These are phyloP conservation scores for Eulithis testata DNA, from an alignment of 2,888 invertebrate species.

Conservation along the genomic window DNA sequence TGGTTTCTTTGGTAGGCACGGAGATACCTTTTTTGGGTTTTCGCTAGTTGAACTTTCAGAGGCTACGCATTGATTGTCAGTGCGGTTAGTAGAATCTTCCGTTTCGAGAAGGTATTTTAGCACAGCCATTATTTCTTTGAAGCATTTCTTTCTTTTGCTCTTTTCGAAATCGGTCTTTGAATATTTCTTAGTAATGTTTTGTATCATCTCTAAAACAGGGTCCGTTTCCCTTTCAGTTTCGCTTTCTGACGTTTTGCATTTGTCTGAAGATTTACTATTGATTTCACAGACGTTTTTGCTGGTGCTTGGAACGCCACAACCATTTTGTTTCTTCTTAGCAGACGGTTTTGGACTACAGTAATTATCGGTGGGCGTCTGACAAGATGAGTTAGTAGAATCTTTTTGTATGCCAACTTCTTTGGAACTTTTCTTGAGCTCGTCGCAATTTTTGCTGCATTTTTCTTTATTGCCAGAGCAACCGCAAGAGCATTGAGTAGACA, in stretches of 20 bases:
- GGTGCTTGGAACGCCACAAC: conserved; percentile 10
- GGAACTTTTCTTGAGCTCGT: conserved; percentile 5
- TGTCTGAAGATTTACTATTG: conserved; percentile 18
- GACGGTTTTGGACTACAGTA: conserved; percentile 6
- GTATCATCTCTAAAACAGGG: conserved; percentile 67
- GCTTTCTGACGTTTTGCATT: conserved; percentile 27
- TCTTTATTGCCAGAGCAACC: conserved; percentile 25
- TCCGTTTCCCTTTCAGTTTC: conserved; percentile 45
- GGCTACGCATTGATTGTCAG: conserved; percentile 33
- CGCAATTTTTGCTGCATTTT: conserved; percentile 17
- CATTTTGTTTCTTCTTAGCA: conserved; percentile 9
- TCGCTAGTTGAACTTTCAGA: conserved; percentile 24
- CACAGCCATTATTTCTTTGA: conserved; percentile 71
- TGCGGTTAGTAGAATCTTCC: conserved; percentile 61
- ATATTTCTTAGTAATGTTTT: conserved; percentile 74
- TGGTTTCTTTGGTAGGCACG: conserved; percentile 18
- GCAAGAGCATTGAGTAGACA: conserved; percentile 22
- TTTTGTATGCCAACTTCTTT: conserved; percentile 46
- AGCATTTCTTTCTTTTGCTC: conserved; percentile 70
- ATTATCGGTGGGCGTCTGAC: conserved; percentile 10
- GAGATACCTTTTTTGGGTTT: conserved; percentile 24
- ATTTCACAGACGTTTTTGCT: conserved; percentile 19
- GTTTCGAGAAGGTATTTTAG: conserved; percentile 76
- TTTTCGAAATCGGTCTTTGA: conserved; percentile 67
- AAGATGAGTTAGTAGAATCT: conserved; percentile 21